Evolutionary conservation across 2,113 vertebrate species (phyloP).

Genomic region (Falcunculus frontatus): DNA sequence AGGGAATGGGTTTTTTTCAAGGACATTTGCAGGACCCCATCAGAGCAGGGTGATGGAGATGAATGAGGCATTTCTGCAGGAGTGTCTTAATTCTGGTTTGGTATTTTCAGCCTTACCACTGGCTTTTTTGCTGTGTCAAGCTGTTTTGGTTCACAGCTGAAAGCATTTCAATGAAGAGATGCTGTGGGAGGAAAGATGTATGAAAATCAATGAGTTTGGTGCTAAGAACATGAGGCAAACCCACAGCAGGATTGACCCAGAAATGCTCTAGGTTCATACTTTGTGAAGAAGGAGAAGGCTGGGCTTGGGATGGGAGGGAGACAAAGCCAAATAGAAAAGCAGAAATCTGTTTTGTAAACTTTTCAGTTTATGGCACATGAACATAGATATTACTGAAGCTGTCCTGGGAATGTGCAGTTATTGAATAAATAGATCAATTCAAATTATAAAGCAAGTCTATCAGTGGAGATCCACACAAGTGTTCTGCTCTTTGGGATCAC

Average conservation of each 20-base stretch:
- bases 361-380: background rate
- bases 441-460: background rate
- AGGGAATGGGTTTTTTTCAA: background rate
- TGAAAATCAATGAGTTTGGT: slow-evolving; percentile 7
- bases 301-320: background rate
- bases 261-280: background rate
- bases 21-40: background rate
- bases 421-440: background rate
- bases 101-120: background rate
- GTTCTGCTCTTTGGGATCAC: background rate
- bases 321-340: background rate
- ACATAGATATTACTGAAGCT: background rate
- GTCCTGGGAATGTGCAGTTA: background rate
- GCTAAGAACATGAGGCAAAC: background rate
- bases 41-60: background rate
- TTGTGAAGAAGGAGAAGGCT: background rate
- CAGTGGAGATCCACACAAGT: background rate
- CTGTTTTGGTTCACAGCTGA: slow-evolving; percentile 7
- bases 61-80: background rate
- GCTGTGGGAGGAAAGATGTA: background rate
- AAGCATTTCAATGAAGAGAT: background rate
- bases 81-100: background rate
- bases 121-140: slow-evolving; percentile 21
- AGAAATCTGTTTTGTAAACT: background rate
- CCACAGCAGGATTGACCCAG: background rate